Base-by-base conservation (phyloP, 2,113 vertebrate genomes). In the Dolichallabes microphthalmus region DNA sequence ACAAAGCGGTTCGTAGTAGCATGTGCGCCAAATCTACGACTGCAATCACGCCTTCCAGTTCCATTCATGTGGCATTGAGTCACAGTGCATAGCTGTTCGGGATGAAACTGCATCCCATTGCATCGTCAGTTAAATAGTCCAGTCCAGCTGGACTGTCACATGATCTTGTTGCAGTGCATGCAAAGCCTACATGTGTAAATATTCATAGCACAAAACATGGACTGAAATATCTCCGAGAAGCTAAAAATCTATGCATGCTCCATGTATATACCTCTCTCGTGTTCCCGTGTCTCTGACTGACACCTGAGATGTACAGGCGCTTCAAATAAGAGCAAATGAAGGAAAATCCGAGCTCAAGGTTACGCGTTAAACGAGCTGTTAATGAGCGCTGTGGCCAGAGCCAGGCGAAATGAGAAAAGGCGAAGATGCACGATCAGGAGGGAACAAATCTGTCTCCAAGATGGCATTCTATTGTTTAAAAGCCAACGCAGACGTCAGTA, bases 291-390 rank as follows among this genome's bases (percentile, higher is more conserved):
- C 57, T 45, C 4, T 83, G 69, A 61, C 39, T 74, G 73, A 63
- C 83, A 84, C 83, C 58, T 66, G 73, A 45, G 45, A 45, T 8
- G 45, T 45, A 9, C 83, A 84, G 83, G 45, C 30, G 45, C 8
- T 85, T 39, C 13, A 8, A 80, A 80, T 9, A 27, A 20, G 61
- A 85, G 83, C 52, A 69, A 73, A 32, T 5, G 8, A 57, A 35
- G 66, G 57, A 75, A 73, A 55, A 80, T 39, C 78, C 1, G 69
- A 75, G 69, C 80, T 86, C 79, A 86, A 86, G 85, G 85, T 86
- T 86, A 86, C 68, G 71, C 79, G 71, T 30, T 81, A 82, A 86
- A 81, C 57, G 69, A 53, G 78, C 14, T 52, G 52, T 75, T 75
- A 64, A 75, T 82, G 45, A 81, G 57, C 66, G 22, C 63, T 45